These are phyloP conservation scores for Isaurus tuberculatus DNA, from an alignment of 92 coral and sea anemone genomes.

Conservation along the genomic window DNA sequence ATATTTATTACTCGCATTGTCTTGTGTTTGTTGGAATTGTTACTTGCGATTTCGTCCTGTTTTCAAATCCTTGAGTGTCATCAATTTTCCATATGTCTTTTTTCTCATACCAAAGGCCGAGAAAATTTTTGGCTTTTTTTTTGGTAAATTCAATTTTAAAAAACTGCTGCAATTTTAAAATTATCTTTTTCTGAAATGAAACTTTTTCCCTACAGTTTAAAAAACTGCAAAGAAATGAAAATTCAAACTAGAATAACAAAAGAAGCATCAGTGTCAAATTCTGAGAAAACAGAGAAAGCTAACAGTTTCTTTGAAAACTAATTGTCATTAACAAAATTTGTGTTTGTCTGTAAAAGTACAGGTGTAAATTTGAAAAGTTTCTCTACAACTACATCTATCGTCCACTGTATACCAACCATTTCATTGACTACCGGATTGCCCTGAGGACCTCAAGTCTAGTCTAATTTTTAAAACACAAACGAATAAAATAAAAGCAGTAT, in stretches of 20 bases:
- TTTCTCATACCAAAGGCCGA: slow-evolving; percentile 57
- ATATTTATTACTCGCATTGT: slow-evolving; percentile 53
- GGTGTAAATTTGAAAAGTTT: slow-evolving; percentile 25
- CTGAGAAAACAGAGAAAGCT: slow-evolving; percentile 15
- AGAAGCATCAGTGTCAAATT: background rate
- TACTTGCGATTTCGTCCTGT: slow-evolving; percentile 66
- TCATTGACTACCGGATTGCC: too few relatives aligned
- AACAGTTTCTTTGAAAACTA: slow-evolving; percentile 16
- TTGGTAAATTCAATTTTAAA: background rate
- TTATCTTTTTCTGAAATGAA: too few relatives aligned
- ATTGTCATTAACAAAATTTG: slow-evolving; percentile 17
- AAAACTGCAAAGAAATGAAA: background rate
- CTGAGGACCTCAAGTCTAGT: background rate
- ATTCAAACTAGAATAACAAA: background rate
- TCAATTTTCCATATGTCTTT: slow-evolving; percentile 57
- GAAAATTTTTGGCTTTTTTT: slow-evolving; percentile 45
- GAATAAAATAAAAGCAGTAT: background rate
- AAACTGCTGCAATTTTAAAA: background rate
- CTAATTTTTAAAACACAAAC: background rate
- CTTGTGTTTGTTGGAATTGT: slow-evolving; percentile 53
- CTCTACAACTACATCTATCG: background rate
- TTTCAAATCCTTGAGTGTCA: slow-evolving; percentile 43
- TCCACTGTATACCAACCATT: background rate
- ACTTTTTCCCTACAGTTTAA: too few relatives aligned
- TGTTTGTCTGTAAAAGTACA: slow-evolving; percentile 37